phyloP scores from a whole-genome alignment of 2,113 vertebrate species.

The Nymphicus hollandicus region DNA sequence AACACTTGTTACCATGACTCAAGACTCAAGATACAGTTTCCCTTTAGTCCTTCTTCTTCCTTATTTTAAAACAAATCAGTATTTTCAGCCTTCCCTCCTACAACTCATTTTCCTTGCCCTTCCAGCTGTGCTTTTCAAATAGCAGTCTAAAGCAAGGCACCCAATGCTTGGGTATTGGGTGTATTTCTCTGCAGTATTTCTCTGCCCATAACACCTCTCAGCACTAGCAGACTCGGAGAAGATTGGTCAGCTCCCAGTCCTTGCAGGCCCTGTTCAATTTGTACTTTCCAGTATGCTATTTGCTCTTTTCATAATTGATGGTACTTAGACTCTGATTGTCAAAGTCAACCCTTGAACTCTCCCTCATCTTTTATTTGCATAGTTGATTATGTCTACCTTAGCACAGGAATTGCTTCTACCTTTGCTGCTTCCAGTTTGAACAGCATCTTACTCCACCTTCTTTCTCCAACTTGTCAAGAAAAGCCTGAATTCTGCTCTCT shows the following conservation, averaged over 20 bases:
- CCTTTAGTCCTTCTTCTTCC: background rate
- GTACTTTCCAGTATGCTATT: background rate
- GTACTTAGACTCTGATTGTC: background rate
- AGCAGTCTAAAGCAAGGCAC: background rate
- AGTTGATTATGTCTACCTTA: background rate
- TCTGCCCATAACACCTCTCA: background rate
- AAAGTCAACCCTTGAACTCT: background rate
- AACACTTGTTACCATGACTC: background rate
- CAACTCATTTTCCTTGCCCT: background rate
- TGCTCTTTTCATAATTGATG: background rate
- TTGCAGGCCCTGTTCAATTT: background rate
- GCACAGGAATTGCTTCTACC: background rate
- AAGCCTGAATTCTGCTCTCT: background rate
- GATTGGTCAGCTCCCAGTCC: background rate
- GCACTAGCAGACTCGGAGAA: background rate
- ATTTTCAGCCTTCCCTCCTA: background rate
- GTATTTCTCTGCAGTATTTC: background rate
- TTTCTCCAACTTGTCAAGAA: background rate
- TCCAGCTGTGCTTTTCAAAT: background rate
- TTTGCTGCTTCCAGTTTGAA: background rate
- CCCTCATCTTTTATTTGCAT: background rate
- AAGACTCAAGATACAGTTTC: background rate
- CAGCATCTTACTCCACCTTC: background rate
- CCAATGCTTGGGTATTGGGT: background rate
- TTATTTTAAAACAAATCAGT: background rate